A percentile compares a stretch with the other conserved stretches of the same genome.
Evolutionary conservation across 2,888 invertebrate genomes (phyloP).

Genomic region (Plutella xylostella): DNA sequence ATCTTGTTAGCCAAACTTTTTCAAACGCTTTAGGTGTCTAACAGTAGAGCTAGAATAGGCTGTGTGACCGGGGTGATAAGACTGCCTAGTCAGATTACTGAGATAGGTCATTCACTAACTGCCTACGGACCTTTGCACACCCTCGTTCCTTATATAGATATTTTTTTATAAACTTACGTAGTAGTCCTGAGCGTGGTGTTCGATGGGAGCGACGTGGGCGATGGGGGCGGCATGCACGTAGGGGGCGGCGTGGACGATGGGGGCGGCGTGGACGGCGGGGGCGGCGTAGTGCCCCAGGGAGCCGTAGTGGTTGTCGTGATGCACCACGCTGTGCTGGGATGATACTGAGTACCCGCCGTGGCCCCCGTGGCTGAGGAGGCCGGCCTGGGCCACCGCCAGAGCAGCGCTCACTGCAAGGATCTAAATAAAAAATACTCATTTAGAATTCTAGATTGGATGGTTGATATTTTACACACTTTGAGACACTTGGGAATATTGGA

Average conservation of each 20-base stretch:
- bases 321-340: slow-evolving; percentile 28
- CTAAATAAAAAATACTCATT: slow-evolving; percentile 26
- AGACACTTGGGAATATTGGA: no score
- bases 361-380: slow-evolving; percentile 39
- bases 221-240: slow-evolving; percentile 21
- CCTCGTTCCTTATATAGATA: neutral
- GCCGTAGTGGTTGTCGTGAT: slow-evolving; percentile 22
- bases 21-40: no score
- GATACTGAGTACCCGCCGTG: slow-evolving; percentile 28
- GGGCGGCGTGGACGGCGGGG: slow-evolving; percentile 23
- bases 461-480: no score
- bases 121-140: no score
- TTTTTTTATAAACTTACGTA: slow-evolving; percentile 22
- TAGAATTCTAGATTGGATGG: neutral
- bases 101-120: no score
- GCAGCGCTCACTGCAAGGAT: slow-evolving; percentile 45
- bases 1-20: no score
- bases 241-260: slow-evolving; percentile 22
- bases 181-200: slow-evolving; percentile 26
- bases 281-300: slow-evolving; percentile 20
- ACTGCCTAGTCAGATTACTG: no score
- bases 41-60: no score
- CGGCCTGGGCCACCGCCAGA: slow-evolving; percentile 59
- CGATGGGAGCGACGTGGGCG: slow-evolving; percentile 23
- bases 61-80: no score